phyloP scores from a whole-genome alignment of 2,113 vertebrate species.

The Butastur rufipennis region DNA sequence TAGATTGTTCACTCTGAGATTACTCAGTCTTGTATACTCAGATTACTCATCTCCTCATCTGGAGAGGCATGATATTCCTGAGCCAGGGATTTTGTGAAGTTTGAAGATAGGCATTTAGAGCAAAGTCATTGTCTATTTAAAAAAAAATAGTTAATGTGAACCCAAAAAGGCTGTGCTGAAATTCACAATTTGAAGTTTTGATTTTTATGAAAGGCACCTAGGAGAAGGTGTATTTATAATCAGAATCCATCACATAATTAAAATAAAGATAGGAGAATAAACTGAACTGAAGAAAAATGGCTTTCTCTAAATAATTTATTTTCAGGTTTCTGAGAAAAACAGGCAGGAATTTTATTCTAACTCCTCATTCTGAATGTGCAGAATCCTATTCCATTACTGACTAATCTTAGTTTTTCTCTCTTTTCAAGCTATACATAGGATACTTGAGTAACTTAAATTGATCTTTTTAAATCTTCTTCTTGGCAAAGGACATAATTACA shows the following conservation, averaged over 20 bases:
- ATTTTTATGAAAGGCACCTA: background rate
- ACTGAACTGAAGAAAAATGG: background rate
- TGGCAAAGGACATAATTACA: background rate
- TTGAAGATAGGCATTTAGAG: background rate
- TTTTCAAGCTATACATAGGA: background rate
- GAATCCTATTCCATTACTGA: background rate
- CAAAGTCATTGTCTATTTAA: background rate
- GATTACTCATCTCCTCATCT: background rate
- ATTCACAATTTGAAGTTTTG: background rate
- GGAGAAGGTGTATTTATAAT: background rate
- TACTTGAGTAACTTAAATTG: background rate
- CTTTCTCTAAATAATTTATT: background rate
- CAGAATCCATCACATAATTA: background rate
- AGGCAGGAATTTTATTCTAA: background rate
- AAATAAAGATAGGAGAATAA: background rate
- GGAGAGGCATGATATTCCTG: background rate
- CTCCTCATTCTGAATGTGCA: background rate
- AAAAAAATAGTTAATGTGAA: background rate
- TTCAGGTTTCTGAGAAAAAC: background rate
- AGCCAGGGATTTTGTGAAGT: background rate
- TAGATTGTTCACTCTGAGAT: background rate
- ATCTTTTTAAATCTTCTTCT: background rate
- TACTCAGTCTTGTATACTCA: background rate
- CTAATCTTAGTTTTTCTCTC: background rate
- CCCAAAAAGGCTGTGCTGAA: background rate